Base-by-base conservation (phyloP, 2,797 vertebrate genomes). In the Coreius guichenoti region DNA sequence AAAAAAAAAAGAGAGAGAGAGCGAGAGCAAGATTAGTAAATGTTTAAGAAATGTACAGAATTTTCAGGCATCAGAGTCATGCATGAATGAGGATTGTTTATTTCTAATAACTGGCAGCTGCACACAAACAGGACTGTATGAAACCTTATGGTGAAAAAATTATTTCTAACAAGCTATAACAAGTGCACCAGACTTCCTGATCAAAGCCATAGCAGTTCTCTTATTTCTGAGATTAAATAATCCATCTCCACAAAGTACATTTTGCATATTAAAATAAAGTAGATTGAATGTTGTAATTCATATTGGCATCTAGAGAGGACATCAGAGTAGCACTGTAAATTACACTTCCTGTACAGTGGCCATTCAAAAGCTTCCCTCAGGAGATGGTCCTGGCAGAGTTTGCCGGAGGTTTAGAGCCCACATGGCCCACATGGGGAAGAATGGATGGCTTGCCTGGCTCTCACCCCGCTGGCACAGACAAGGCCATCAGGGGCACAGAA, bases 401-500 rank as follows among this genome's bases (percentile, higher is more conserved):
- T 76, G 49, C 47, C 17, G 63, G 63, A 69, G 82, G 73, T 76
- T 68, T 77, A 68, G 8, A 67, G 63, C 33, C 33, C 54, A 39
- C 17, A 43, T 76, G 70, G 58, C n/a, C n/a, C n/a, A n/a, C n/a
- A n/a, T n/a, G 47, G 45, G 14, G 73, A 49, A 69, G 75, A 65
- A 84, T 69, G 58, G 83, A 84, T 56, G 63, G 67, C 9, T 70
- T 16, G 74, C n/a, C 75, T 83, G 76, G 75, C 76, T 61, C 51
- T 49, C 63, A 31, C 76, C 80, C 73, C 23, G 21, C 43, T 76
- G 72, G 81, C 58, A 75, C 69, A 65, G 21, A 83, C 3, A 65
- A 33, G 26, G 58, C 29, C 4, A 5, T 65, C 14, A 26, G 72
- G 81, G 54, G 58, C 31, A 65, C 9, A 19, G 72, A 76, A 67